Base-by-base conservation (phyloP, 2,797 vertebrate species). In the Gymnodraco acuticeps region DNA sequence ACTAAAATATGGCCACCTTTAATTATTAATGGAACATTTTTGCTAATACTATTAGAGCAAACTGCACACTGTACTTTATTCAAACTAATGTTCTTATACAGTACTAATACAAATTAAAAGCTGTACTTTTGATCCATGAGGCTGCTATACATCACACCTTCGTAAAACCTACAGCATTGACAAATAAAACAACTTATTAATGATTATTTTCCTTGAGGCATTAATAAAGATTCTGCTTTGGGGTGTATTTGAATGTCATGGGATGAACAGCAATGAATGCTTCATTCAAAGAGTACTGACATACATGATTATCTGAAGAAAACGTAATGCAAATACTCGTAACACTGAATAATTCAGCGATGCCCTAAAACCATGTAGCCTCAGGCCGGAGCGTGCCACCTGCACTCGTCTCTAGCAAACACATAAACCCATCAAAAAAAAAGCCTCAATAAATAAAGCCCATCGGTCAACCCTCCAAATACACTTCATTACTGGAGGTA, bases 401-500 rank as follows among this genome's bases (percentile, higher is more conserved):
- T 15, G 51, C n/a, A 8, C 47, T 2, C 56, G 46, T 50, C 48
- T 53, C 77, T 1, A 8, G 56, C 84, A 80, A 81, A 75, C 76
- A 62, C 84, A 77, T 69, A 81, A 79, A 84, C 67, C n/a, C n/a
- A n/a, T n/a, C n/a, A n/a, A n/a, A n/a, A n/a, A n/a, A n/a, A n/a
- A n/a, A n/a, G n/a, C n/a, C n/a, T n/a, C n/a, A n/a, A n/a, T n/a
- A n/a, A n/a, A n/a, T 58, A 54, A 54, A 83, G 77, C 67, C 79
- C 74, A 51, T 81, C 46, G 75, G 80, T 83, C 74, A 83, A 50
- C 82, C 84, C 83, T 84, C 79, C 9, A 80, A 84, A 89, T 89
- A 84, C 82, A 67, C 86, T 89, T 91, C 90, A 92, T 93, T 89
- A 93, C 75, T 38, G 82, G 62, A 77, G 71, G 75, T 85, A 88